Evolutionary conservation across 2,113 vertebrate genomes (phyloP).

Genomic region (Dipodomys merriami): DNA sequence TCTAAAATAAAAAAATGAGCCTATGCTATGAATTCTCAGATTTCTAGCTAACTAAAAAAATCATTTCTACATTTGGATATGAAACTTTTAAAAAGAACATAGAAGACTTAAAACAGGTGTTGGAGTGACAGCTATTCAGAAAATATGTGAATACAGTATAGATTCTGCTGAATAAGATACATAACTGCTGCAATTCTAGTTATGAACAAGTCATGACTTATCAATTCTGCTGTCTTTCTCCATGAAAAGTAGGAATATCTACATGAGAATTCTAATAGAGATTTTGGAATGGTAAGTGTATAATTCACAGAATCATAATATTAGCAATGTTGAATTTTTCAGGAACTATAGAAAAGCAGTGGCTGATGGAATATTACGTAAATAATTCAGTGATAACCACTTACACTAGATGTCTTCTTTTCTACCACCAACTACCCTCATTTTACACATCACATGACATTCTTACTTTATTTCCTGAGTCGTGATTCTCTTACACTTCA

Average conservation of each 20-base stretch:
- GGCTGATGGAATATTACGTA: not conserved
- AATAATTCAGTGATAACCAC: not conserved
- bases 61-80: not conserved
- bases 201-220: not conserved
- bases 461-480: not conserved
- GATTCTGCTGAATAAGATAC: not conserved
- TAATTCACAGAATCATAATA: not conserved
- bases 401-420: not conserved
- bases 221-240: not conserved
- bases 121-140: not conserved
- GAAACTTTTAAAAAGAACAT: not conserved
- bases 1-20: not conserved
- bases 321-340: not conserved
- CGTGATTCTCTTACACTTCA: not conserved
- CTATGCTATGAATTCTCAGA: not conserved
- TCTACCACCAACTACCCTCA: not conserved
- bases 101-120: not conserved
- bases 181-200: not conserved
- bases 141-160: not conserved
- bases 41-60: not conserved
- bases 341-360: not conserved
- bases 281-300: not conserved
- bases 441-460: not conserved
- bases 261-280: not conserved
- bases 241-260: not conserved